Evolutionary conservation across 2,888 invertebrate genomes (phyloP).

Genomic region (Drosophila buzzatii): DNA sequence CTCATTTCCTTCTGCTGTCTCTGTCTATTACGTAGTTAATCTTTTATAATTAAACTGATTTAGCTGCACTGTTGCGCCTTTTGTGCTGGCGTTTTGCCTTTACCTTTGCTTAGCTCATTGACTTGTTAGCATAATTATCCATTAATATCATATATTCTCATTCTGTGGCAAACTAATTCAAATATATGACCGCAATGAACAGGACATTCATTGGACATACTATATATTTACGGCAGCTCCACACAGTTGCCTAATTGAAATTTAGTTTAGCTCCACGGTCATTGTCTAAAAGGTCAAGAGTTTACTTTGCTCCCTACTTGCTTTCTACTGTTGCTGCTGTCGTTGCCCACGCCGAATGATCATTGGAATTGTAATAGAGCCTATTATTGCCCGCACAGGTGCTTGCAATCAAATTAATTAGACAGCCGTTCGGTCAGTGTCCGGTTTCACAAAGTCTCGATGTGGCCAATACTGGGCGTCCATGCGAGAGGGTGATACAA

Average conservation of each 20-base stretch:
- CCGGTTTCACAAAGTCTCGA: neutral
- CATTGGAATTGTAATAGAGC: constrained; percentile 37
- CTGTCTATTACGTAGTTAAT: constrained; percentile 54
- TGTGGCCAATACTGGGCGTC: neutral
- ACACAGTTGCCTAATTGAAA: constrained; percentile 67
- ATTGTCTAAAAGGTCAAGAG: constrained; percentile 47
- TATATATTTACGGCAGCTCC: constrained; percentile 25
- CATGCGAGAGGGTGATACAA: neutral
- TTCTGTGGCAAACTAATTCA: constrained; percentile 60
- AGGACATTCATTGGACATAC: constrained; percentile 55
- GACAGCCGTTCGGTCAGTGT: constrained; percentile 7
- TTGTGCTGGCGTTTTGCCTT: constrained; percentile 9
- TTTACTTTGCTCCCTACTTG: constrained; percentile 30
- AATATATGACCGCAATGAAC: constrained; percentile 63
- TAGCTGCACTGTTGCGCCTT: constrained; percentile 38
- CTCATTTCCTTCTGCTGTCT: neutral
- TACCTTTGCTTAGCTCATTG: constrained; percentile 42
- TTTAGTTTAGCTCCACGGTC: constrained; percentile 61
- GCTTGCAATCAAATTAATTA: constrained; percentile 42
- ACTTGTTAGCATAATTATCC: constrained; percentile 77
- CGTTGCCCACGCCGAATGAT: constrained; percentile 7
- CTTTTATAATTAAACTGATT: constrained; percentile 81
- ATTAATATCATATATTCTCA: constrained; percentile 77
- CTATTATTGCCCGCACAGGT: constrained; percentile 24
- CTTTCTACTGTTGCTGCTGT: neutral